Evolutionary conservation across 2,888 invertebrate genomes (phyloP), one percentile per base, ranked within the genome.

Genomic region (Amphiduros pacificus): DNA sequence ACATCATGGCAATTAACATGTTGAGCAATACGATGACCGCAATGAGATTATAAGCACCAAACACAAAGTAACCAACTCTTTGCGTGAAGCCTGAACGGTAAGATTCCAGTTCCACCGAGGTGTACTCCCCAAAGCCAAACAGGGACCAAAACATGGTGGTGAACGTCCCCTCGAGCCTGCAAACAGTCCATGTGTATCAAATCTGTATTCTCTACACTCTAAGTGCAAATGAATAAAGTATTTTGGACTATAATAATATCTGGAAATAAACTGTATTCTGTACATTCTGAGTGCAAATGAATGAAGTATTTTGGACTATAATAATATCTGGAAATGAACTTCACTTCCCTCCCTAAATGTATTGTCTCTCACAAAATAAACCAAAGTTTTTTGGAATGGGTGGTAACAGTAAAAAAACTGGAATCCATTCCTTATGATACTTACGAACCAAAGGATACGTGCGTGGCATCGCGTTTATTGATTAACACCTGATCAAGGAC

Each of bases 81-180:
- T 52, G 52, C 5, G 59, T 59, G 52, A 40, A 32, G 14, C 4
- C 53, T 4, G 76, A 66, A 62, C 78, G 77, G 66, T 83, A 81
- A 41, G 79, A 78, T 5, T 74, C 78, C 22, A 84, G 73, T 51
- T 75, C 73, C 5, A 83, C 82, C 24, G 78, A 82, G 51, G 77
- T 75, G 0, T 73, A 67, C 53, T 78, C 59, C 22, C 52, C 41
- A 36, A 53, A 53, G n/a, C 59, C 59, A 36, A 59, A 59, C 20
- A 59, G 50, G 14, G 59, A 22, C 52, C 52, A 59, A 44, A 53
- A 59, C 40, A 52, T 22, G 3, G 59, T 59, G 5, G 40, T 59
- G 31, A 59, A 59, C 9, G 59, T 53, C n/a, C 27, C 31, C 20
- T 53, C 53, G 17, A 53, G n/a, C 11, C 59, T 59, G 52, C 3